Evolutionary conservation across 2,113 vertebrate species (phyloP).

Genomic region (Platycercus adscitus): DNA sequence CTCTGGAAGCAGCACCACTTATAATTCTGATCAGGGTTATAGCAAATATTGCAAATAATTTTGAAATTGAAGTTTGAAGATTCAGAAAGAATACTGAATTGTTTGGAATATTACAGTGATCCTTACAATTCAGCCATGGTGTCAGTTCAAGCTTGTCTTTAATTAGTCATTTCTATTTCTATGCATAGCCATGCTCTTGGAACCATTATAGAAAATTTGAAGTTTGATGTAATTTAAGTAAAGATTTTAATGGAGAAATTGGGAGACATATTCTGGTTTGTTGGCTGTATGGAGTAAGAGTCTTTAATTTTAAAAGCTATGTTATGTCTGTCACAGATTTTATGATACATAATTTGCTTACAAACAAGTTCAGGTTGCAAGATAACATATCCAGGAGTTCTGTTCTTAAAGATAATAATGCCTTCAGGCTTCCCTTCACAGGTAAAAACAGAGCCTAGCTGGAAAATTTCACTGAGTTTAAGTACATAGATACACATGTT

Average conservation of each 20-base stretch:
- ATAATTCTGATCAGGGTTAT: not conserved
- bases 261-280: not conserved
- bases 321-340: not conserved
- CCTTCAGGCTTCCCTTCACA: not conserved
- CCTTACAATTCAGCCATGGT: not conserved
- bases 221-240: not conserved
- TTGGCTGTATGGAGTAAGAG: not conserved
- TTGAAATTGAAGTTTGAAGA: not conserved
- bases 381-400: not conserved
- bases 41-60: not conserved
- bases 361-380: not conserved
- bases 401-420: not conserved
- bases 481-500: not conserved
- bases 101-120: not conserved
- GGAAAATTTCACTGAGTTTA: not conserved
- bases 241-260: conserved; percentile 3
- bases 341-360: not conserved
- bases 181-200: not conserved
- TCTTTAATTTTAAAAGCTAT: not conserved
- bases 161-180: not conserved
- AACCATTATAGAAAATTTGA: not conserved
- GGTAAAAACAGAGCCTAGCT: not conserved
- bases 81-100: not conserved
- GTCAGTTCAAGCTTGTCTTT: not conserved
- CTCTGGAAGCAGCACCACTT: not conserved